phyloP scores from a whole-genome alignment of 2,797 vertebrate species.

The Sebastes hopkinsi region DNA sequence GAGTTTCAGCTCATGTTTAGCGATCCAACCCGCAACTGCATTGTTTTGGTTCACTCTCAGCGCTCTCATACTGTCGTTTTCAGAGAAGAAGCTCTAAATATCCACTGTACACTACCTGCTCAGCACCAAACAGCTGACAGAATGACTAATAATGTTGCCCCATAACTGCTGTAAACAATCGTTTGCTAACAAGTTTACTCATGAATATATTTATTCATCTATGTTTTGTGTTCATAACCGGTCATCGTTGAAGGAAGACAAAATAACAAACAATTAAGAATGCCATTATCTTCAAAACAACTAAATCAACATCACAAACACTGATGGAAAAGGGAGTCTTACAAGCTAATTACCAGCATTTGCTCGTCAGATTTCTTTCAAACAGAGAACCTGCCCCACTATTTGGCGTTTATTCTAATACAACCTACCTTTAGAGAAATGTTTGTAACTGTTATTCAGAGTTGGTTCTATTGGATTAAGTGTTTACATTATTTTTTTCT shows the following conservation, averaged over 20 bases:
- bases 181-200: background rate
- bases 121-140: background rate
- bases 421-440: background rate
- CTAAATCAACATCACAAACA: background rate
- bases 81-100: background rate
- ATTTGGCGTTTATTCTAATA: background rate
- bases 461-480: background rate
- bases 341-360: background rate
- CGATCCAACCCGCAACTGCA: background rate
- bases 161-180: background rate
- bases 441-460: background rate
- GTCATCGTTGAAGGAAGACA: background rate
- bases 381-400: background rate
- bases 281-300: background rate
- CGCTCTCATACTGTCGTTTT: background rate
- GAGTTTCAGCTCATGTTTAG: background rate
- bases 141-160: background rate
- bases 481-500: background rate
- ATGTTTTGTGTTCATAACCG: background rate
- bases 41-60: background rate
- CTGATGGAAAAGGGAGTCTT: background rate
- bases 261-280: background rate
- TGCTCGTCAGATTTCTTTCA: background rate
- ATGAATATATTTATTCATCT: background rate
- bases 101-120: background rate